Base-by-base conservation (phyloP, 2,888 invertebrate genomes). In the Tortrix viridana region DNA sequence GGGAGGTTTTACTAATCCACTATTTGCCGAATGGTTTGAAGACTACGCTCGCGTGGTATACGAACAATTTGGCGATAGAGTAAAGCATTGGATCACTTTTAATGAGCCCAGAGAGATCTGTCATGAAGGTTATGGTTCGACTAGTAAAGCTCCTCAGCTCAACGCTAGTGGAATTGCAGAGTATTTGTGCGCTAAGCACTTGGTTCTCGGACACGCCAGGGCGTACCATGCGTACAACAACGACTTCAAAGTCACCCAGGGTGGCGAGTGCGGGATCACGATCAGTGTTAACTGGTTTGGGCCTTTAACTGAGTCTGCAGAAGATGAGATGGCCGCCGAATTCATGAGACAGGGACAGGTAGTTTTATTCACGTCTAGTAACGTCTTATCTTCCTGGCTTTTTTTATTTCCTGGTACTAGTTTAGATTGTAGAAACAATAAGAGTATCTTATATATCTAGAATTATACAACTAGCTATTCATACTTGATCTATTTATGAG, bases 131-230 rank as follows among this genome's bases (percentile, higher is more conserved):
- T 60, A 65, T 16, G 65, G 59, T 7, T 9, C 1, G 4, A 41
- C 23, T 12, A 22, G n/a, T 5, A 49, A 20, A 12, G 88, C 89
- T 46, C 89, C 88, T 6, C 79, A 75, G 60, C 65, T 77, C 3
- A 69, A 72, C 6, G 78, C 79, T 5, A 78, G 84, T 3, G 92
- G 92, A 5, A 75, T 86, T 26, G 89, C 83, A 0, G 82, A 86
- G 14, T 94, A 94, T 74, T 70, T 88, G n/a, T 93, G 92, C 46
- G 89, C 85, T 1, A 93, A 93, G 67, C 92, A 91, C 47, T 69
- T 94, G 56, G 72, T 95, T 2, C 73, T 89, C 58, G 92, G 94
- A 0, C 94, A 95, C 74, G 94, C 93, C 0, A 86, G 79, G 63
- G 93, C 91, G 0, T 94, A 93, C 70, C 82, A 85, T 22, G 64